Base-by-base conservation (phyloP, 2,888 invertebrate genomes). In the Meteorus colon region DNA sequence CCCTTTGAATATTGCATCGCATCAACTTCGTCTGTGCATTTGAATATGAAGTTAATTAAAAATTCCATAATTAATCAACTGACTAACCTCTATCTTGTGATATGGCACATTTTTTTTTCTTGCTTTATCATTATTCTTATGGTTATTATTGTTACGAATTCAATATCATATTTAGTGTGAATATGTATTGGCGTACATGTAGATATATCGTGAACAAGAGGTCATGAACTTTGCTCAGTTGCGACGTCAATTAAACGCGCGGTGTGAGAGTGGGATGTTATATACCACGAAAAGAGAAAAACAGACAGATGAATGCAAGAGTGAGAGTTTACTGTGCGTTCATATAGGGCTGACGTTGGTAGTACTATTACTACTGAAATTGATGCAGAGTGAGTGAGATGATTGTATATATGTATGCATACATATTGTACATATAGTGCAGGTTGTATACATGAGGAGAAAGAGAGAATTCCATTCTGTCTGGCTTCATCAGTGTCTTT, bases 401-500 rank as follows among this genome's bases (percentile, higher is more conserved):
- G 29, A 24, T 4, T 24, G 19, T 19, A 48, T 48, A 48, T n/a
- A 48, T 14, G 8, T 34, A 41, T 41, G 12, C 12, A 41, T 41
- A 41, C 8, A 41, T 41, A 41, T 41, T 41, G 6, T 41, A 41
- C 12, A 41, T 41, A 41, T 41, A 41, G 41, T 41, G 34, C 10
- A 55, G n/a, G n/a, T 3, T 29, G 31, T 19, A 27, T 27, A 31
- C 8, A 31, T 24, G 55, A 48, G 63, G 31, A 24, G 66, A n/a
- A 66, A 29, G 63, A 66, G 55, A 1, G 31, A 24, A 37, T 73
- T 51, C 63, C 55, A 73, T 48, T 73, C 66, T 51, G 41, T 63
- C 51, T 66, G 55, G 37, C 55, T 73, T 65, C 73, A 73, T 73
- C 73, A 73, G 55, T 66, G 73, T 73, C 73, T 55, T 73, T 73